phyloP scores from a whole-genome alignment of 2,797 vertebrate genomes.

The Acrossocheilus wenchowensis region DNA sequence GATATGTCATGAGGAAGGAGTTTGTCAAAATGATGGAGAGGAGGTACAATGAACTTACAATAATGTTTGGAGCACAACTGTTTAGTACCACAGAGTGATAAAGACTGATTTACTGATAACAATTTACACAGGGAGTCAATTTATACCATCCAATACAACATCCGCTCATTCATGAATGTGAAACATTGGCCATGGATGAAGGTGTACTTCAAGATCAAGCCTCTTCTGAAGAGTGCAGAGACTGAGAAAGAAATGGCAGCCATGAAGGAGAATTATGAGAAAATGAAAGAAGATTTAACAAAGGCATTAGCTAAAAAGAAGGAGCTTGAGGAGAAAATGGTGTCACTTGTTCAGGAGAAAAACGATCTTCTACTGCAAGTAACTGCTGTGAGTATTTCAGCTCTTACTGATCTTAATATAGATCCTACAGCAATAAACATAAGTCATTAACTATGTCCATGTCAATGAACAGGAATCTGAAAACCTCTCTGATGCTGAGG shows the following conservation, averaged over 20 bases:
- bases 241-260: conserved; percentile 11
- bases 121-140: conserved; percentile 66
- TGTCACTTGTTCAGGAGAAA: conserved; percentile 7
- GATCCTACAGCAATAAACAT: no score
- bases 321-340: conserved; percentile 23
- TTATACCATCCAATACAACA: conserved; percentile 86
- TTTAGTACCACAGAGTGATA: no score
- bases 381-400: not conserved
- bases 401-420: no score
- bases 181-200: conserved; percentile 95
- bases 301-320: conserved; percentile 19
- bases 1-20: no score
- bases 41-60: no score
- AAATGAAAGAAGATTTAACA: not conserved
- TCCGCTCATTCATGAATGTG: conserved; percentile 89
- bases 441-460: no score
- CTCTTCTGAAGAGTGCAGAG: conserved; percentile 84
- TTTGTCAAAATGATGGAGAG: no score
- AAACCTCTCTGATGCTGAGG: not conserved
- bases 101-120: no score
- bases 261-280: conserved; percentile 3
- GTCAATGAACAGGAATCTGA: not conserved
- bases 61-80: no score
- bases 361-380: conserved; percentile 6
- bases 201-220: conserved; percentile 68